Conservation (phyloP, 2,797 vertebrate genomes). For the Ambastaia sidthimunki region DNA sequence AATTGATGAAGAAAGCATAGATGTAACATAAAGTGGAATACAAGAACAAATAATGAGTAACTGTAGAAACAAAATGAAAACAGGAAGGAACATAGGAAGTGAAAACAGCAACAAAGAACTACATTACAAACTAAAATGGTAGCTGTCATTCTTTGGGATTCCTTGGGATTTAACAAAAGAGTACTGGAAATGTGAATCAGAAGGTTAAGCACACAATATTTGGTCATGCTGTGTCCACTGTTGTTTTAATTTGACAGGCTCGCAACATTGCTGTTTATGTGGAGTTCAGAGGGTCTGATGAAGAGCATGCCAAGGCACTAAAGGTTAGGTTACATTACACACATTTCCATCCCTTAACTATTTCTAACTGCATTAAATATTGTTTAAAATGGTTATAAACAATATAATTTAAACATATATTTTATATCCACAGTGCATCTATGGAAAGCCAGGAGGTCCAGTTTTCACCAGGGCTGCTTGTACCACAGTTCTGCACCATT, state of each 20-base stretch:
- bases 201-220: background rate
- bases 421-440: constrained; percentile 86
- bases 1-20: no score
- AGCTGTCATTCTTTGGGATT: no score
- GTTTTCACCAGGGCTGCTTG: constrained; percentile 87
- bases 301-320: constrained; percentile 88
- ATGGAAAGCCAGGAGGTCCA: constrained; percentile 92
- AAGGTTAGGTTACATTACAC: constrained; percentile 78
- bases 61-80: no score
- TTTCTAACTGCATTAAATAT: background rate
- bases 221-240: background rate
- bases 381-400: background rate
- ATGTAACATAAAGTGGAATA: no score
- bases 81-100: no score
- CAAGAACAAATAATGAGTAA: no score
- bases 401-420: background rate
- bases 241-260: constrained; percentile 81
- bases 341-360: constrained; percentile 30
- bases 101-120: no score
- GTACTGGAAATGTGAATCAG: no score
- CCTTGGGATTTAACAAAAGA: no score
- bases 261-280: constrained; percentile 93
- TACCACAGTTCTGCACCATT: constrained; percentile 93
- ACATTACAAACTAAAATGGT: no score
- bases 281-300: constrained; percentile 94